A percentile compares a stretch with the other conserved stretches of the same genome.
Conservation (phyloP, 2,888 invertebrate species). For the Ditylenchus weischeri region DNA sequence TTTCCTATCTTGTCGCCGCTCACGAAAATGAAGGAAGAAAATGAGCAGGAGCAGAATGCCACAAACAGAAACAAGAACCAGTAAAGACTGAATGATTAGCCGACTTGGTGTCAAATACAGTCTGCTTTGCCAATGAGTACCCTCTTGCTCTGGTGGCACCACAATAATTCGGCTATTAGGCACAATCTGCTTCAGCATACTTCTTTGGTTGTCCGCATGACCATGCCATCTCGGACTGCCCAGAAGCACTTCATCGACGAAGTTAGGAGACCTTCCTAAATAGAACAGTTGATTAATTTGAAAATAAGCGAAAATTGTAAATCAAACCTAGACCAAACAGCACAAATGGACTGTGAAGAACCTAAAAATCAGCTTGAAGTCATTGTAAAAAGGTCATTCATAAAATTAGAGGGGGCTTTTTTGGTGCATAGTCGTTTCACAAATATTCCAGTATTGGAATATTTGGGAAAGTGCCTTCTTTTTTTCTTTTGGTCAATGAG, state of each 20-base stretch:
- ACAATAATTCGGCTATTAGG: conserved; percentile 96
- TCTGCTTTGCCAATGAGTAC: conserved; percentile 46
- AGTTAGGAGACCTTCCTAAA: conserved; percentile 88
- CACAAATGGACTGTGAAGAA: conserved; percentile 85
- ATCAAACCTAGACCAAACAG: conserved; percentile 75
- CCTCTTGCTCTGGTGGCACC: conserved; percentile 70
- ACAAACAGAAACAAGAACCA: conserved; percentile 43
- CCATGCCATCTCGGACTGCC: conserved; percentile 37
- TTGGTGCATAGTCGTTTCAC: no score
- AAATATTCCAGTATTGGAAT: no score
- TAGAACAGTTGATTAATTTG: no score
- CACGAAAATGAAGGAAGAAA: conserved; percentile 50
- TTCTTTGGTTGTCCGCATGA: conserved; percentile 31
- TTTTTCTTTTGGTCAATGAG: no score
- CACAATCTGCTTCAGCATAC: conserved; percentile 61
- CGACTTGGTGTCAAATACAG: conserved; percentile 57
- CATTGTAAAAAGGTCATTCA: no score
- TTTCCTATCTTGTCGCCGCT: conserved; percentile 50
- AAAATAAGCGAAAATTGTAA: no score
- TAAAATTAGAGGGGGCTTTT: background rate
- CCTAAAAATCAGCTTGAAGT: background rate
- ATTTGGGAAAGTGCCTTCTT: no score
- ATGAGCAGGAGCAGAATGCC: conserved; percentile 50
- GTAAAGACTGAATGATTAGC: conserved; percentile 50
- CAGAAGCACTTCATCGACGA: conserved; percentile 66